Percentiles rank a stretch among this genome's conserved stretches.
These are phyloP conservation scores for Dipodomys ordii DNA, from an alignment of 2,113 vertebrate genomes.

Conservation along the genomic window DNA sequence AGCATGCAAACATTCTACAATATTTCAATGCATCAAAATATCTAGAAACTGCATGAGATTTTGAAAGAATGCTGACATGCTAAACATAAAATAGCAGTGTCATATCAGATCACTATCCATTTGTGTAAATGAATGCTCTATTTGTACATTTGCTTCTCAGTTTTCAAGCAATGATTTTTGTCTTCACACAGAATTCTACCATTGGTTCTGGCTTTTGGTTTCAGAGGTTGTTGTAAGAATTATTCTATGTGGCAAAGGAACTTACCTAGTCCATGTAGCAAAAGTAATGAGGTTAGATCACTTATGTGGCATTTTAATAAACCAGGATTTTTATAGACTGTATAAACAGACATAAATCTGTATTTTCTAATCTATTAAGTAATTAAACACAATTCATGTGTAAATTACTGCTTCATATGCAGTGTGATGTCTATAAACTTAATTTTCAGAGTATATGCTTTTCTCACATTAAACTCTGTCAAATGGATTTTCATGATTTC, in stretches of 20 bases:
- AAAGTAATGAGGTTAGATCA: not conserved
- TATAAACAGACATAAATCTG: constrained; percentile 66
- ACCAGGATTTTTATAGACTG: constrained; percentile 51
- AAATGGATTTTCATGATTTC: constrained; percentile 68
- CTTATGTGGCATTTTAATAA: constrained; percentile 57
- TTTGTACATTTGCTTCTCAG: not conserved
- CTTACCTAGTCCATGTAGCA: not conserved
- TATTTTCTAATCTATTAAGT: constrained; percentile 70
- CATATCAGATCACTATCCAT: not conserved
- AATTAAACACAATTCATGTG: constrained; percentile 75
- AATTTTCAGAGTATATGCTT: constrained; percentile 65
- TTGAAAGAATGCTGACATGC: not conserved
- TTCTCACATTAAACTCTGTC: constrained; percentile 64
- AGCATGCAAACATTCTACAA: not conserved
- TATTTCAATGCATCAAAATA: constrained; percentile 23
- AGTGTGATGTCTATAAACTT: constrained; percentile 58
- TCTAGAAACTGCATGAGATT: not conserved
- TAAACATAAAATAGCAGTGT: constrained; percentile 1
- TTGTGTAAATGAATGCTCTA: not conserved
- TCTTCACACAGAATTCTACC: not conserved
- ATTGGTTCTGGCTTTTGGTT: not conserved
- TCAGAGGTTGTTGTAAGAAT: not conserved
- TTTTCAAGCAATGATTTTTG: not conserved
- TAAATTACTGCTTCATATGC: constrained; percentile 66
- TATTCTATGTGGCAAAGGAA: not conserved